Conservation (phyloP, 2,888 invertebrate species). For the Orthosia gothica region DNA sequence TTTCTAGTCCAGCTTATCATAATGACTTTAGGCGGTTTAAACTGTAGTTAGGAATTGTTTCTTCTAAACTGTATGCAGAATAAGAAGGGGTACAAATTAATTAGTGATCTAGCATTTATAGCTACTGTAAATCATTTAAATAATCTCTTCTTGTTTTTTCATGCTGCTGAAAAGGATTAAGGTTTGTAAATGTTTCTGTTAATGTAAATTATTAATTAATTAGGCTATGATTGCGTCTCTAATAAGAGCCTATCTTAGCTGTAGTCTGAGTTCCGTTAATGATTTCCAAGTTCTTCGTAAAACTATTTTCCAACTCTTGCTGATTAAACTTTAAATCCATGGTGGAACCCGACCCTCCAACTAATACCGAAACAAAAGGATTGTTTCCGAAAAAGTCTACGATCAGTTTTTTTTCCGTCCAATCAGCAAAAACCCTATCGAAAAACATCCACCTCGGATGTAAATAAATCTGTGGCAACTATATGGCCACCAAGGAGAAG, state of each 20-base stretch:
- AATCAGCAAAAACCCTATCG: slow-evolving; percentile 83
- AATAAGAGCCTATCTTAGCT: no score
- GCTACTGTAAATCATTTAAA: background rate
- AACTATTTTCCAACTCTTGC: background rate
- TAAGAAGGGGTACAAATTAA: no score
- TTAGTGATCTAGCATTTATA: no score
- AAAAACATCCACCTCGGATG: slow-evolving; percentile 85
- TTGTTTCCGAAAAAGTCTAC: slow-evolving; percentile 78
- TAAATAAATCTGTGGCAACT: slow-evolving; percentile 86
- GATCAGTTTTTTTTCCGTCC: slow-evolving; percentile 84
- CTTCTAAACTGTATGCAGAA: background rate
- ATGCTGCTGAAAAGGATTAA: slow-evolving; percentile 34
- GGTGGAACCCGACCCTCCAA: slow-evolving; percentile 68
- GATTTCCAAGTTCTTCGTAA: background rate
- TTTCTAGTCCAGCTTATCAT: no score
- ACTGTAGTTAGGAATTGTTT: background rate
- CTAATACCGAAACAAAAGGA: slow-evolving; percentile 81
- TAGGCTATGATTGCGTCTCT: no score
- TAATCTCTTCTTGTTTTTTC: slow-evolving; percentile 18
- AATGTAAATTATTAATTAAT: no score
- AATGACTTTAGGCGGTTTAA: no score
- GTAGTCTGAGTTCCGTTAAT: background rate
- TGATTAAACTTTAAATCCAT: slow-evolving; percentile 2
- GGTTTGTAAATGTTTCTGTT: slow-evolving; percentile 26
- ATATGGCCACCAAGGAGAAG: slow-evolving; percentile 85